phyloP scores from a whole-genome alignment of 2,888 invertebrate genomes.

The Drosophila borborema region DNA sequence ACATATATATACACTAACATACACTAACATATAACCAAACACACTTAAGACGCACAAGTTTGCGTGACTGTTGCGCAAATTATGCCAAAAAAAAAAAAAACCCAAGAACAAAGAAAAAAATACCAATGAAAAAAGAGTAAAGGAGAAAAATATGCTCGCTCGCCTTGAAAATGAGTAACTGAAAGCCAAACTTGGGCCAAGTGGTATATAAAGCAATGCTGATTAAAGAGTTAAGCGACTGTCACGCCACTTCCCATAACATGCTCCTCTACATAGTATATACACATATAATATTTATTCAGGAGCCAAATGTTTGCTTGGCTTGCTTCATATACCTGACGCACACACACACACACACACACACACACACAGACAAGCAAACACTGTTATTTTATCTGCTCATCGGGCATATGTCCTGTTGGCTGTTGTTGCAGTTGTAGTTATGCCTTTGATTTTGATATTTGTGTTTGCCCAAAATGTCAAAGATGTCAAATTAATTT shows the following conservation, averaged over 20 bases:
- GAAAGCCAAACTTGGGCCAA: constrained; percentile 4
- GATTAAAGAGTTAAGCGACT: constrained; percentile 78
- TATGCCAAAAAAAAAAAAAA: constrained; percentile 37
- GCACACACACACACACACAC: background rate
- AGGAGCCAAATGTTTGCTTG: constrained; percentile 57
- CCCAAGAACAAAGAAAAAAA: constrained; percentile 1
- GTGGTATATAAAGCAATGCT: constrained; percentile 38
- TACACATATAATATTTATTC: constrained; percentile 25
- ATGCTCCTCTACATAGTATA: constrained; percentile 14
- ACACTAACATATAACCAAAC: constrained; percentile 14
- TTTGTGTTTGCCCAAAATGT: constrained; percentile 70
- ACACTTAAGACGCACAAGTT: constrained; percentile 49
- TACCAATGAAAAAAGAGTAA: constrained; percentile 14
- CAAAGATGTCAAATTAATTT: constrained; percentile 78
- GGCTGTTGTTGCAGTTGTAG: constrained; percentile 19
- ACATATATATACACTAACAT: constrained; percentile 34
- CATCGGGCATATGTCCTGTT: constrained; percentile 14
- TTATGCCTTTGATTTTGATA: constrained; percentile 44
- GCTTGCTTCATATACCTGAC: constrained; percentile 28
- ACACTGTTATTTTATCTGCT: constrained; percentile 32
- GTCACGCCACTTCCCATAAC: constrained; percentile 58
- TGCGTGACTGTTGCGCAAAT: constrained; percentile 68
- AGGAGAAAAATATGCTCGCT: constrained; percentile 47
- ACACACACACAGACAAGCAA: background rate
- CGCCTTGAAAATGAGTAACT: constrained; percentile 55